phyloP scores from a whole-genome alignment of 1,140 invertebrate species.

The Drosophila leontia region DNA sequence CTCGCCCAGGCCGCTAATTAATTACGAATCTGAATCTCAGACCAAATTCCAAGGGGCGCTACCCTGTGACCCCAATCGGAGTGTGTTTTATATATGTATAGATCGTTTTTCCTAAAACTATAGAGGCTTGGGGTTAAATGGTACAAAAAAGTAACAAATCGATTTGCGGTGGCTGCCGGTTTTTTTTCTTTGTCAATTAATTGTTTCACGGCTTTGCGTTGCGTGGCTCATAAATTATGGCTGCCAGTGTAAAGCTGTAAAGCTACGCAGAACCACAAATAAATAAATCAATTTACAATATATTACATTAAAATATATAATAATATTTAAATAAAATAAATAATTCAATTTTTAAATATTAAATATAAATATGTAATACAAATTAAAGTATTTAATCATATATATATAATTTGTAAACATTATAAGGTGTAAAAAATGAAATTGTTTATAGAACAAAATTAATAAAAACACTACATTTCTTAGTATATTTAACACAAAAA shows the following conservation, averaged over 20 bases:
- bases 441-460: too few relatives aligned
- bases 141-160: constrained; percentile 27
- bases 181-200: constrained; percentile 37
- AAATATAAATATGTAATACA: too few relatives aligned
- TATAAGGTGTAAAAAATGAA: too few relatives aligned
- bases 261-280: background rate
- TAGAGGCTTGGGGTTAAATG: constrained; percentile 30
- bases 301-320: too few relatives aligned
- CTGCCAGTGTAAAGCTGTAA: background rate
- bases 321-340: too few relatives aligned
- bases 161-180: constrained; percentile 31
- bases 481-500: too few relatives aligned
- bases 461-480: too few relatives aligned
- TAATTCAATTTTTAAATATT: too few relatives aligned
- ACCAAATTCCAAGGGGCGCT: constrained; percentile 33
- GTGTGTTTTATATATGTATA: constrained; percentile 3
- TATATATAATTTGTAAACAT: too few relatives aligned
- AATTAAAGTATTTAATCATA: too few relatives aligned
- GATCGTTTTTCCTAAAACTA: background rate
- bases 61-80: constrained; percentile 41
- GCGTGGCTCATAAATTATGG: constrained; percentile 19
- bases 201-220: constrained; percentile 12
- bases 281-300: background rate
- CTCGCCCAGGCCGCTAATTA: constrained; percentile 40
- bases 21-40: constrained; percentile 21